Percentiles rank a stretch among this genome's conserved stretches.
These are phyloP conservation scores for Nomada ruficornis DNA, from an alignment of 2,888 invertebrate species.

Conservation along the genomic window DNA sequence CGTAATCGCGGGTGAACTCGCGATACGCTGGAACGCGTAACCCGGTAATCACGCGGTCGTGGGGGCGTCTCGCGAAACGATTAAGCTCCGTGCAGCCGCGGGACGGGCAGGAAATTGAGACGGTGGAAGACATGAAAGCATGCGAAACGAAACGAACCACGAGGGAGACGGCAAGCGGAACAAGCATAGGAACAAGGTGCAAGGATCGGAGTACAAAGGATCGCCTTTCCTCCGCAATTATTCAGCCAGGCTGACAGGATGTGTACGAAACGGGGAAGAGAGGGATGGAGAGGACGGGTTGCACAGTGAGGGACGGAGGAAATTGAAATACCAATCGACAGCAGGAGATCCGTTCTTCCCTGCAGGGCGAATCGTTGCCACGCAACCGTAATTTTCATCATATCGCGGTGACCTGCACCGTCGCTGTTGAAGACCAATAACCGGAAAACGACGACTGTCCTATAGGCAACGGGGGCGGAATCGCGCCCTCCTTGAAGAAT, in stretches of 20 bases:
- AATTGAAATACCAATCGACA: constrained; percentile 24
- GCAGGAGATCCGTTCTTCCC: constrained; percentile 34
- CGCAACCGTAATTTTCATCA: constrained; percentile 51
- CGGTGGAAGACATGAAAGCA: constrained; percentile 4
- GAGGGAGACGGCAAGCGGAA: constrained; percentile 27
- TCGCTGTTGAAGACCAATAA: constrained; percentile 23
- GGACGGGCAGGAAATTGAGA: constrained; percentile 38
- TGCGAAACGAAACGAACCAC: not conserved
- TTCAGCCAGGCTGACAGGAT: constrained; percentile 35
- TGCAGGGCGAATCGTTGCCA: constrained; percentile 37
- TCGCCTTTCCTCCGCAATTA: constrained; percentile 63
- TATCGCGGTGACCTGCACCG: constrained; percentile 12
- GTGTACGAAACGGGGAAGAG: not conserved
- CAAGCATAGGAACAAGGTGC: constrained; percentile 40
- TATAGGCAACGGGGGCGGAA: not conserved
- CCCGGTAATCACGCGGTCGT: constrained; percentile 12
- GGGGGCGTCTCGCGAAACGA: constrained; percentile 32
- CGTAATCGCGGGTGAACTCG: constrained; percentile 16
- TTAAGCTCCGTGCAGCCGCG: constrained; percentile 21
- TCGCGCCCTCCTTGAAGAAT: no score
- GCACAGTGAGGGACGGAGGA: not conserved
- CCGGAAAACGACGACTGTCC: not conserved
- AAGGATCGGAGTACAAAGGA: constrained; percentile 47
- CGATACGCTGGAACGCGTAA: not conserved
- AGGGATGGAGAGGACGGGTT: not conserved